Conservation (phyloP, 2,797 vertebrate genomes). For the Meriones psammophilus region DNA sequence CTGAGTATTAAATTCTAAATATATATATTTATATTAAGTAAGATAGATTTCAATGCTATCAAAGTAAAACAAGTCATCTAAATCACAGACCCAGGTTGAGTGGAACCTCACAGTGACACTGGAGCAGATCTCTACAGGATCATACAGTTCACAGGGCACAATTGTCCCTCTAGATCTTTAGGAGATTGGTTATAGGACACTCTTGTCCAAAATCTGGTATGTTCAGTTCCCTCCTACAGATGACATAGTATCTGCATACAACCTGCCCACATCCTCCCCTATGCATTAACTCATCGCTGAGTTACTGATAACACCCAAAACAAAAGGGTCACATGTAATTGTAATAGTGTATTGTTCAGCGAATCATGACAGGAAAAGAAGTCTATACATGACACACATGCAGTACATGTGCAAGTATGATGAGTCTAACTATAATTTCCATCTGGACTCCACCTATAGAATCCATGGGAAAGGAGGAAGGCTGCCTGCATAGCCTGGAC, state of each 20-base stretch:
- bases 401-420: background rate
- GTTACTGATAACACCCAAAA: background rate
- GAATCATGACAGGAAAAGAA: background rate
- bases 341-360: background rate
- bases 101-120: background rate
- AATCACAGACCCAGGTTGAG: background rate
- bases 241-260: background rate
- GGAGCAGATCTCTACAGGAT: background rate
- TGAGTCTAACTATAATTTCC: background rate
- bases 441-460: background rate
- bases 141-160: background rate
- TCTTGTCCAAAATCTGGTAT: background rate
- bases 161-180: background rate
- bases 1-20: background rate
- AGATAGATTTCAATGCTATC: background rate
- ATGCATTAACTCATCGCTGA: background rate
- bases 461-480: background rate
- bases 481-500: too few species aligned
- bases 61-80: background rate
- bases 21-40: background rate
- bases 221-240: background rate
- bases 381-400: background rate
- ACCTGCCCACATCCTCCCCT: background rate
- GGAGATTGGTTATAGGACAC: background rate
- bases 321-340: background rate